Percentiles rank a stretch among this genome's conserved stretches.
phyloP scores from a whole-genome alignment of 2,797 vertebrate genomes.

The Micrastur ruficollis region DNA sequence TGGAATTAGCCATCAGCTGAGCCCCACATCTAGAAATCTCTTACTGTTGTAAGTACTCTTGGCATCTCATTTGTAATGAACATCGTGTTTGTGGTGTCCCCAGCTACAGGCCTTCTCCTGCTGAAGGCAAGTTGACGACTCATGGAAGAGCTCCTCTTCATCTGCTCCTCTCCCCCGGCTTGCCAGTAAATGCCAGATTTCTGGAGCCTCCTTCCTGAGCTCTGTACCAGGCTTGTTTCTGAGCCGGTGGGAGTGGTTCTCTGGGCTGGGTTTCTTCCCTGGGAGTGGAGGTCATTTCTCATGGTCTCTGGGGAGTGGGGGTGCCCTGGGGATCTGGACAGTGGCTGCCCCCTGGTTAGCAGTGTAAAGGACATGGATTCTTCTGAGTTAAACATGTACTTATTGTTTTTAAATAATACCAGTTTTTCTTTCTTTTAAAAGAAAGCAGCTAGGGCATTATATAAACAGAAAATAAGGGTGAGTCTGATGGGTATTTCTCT shows the following conservation, averaged over 20 bases:
- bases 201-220: not conserved
- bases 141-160: not conserved
- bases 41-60: not conserved
- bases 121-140: not conserved
- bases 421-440: not conserved
- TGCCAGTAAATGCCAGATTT: not conserved
- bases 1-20: not conserved
- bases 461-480: not conserved
- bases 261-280: not conserved
- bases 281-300: not conserved
- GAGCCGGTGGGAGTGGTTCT: not conserved
- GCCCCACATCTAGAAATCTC: not conserved
- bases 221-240: not conserved
- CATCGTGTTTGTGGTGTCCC: fast-evolving
- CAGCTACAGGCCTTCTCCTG: not conserved
- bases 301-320: not conserved
- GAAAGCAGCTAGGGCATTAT: not conserved
- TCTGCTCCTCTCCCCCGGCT: not conserved
- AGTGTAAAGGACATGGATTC: not conserved
- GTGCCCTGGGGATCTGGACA: fast-evolving
- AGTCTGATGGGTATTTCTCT: not conserved
- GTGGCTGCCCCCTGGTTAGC: not conserved
- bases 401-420: not conserved
- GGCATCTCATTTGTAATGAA: not conserved
- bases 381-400: fast-evolving